Conservation (phyloP, 2,113 vertebrate species). For the Phylloscopus trochilus region DNA sequence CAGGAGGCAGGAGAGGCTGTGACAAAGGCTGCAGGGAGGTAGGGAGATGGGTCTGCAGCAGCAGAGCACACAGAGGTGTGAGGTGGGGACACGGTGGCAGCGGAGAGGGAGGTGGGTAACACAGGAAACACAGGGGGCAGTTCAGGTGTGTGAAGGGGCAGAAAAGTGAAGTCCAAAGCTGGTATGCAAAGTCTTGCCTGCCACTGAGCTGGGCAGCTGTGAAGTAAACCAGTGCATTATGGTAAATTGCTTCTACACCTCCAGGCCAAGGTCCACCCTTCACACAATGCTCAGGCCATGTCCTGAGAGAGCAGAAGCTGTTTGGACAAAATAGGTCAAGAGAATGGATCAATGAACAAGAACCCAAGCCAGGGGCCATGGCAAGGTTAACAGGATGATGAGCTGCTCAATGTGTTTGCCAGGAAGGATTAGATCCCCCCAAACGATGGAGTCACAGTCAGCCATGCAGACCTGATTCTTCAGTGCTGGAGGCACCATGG, state of each 20-base stretch:
- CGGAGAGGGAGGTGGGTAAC: background rate
- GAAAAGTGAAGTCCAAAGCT: background rate
- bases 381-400: fast-evolving
- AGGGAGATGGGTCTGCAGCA: background rate
- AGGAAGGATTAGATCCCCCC: background rate
- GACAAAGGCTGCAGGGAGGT: background rate
- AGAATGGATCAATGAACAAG: fast-evolving
- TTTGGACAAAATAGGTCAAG: background rate
- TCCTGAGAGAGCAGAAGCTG: background rate
- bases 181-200: fast-evolving
- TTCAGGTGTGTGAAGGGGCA: background rate
- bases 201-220: background rate
- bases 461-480: background rate
- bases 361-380: background rate
- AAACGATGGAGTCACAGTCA: fast-evolving
- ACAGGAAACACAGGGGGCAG: background rate
- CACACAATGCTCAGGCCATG: background rate
- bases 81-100: background rate
- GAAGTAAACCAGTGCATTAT: background rate
- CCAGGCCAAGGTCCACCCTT: background rate
- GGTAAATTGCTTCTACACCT: background rate
- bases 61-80: background rate
- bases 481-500: background rate
- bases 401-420: fast-evolving
- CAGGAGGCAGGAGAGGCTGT: background rate